A percentile compares a stretch with the other conserved stretches of the same genome.
Evolutionary conservation across 1,140 invertebrate genomes (phyloP).

Genomic region (Copidosoma floridanum): DNA sequence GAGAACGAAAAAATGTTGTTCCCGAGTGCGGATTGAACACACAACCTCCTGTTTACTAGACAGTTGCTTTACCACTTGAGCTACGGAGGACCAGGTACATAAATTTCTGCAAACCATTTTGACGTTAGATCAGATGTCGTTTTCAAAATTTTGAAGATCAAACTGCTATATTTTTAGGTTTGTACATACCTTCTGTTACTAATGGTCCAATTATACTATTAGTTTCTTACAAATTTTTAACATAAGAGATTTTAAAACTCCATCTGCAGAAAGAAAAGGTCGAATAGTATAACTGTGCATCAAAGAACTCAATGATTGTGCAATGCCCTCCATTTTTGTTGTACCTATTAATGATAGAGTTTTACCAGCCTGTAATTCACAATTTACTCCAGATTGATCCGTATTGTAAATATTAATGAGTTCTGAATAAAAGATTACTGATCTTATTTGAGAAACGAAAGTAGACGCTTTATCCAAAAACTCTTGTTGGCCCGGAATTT

Average conservation of each 20-base stretch:
- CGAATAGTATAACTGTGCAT: constrained; percentile 25
- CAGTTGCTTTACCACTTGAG: too few species aligned
- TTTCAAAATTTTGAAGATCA: constrained; percentile 18
- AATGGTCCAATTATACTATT: too few species aligned
- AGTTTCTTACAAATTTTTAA: too few species aligned
- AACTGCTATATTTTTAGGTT: background rate
- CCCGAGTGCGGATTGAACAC: too few species aligned
- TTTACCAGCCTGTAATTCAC: constrained; percentile 12
- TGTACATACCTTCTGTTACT: constrained; percentile 25
- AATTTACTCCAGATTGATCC: constrained; percentile 18
- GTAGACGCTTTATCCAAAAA: too few species aligned
- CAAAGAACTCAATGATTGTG: constrained; percentile 1
- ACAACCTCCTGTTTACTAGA: too few species aligned
- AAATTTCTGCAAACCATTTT: background rate
- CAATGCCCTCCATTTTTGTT: background rate
- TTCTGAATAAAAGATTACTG: background rate
- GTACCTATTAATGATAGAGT: constrained; percentile 7
- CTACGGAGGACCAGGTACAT: background rate
- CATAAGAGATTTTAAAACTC: constrained; percentile 10
- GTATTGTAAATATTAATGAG: background rate
- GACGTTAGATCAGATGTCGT: background rate
- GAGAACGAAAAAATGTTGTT: too few species aligned
- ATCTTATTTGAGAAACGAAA: background rate
- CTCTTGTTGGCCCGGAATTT: background rate
- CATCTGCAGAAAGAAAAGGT: constrained; percentile 14